These are phyloP conservation scores for Typhlichthys eigenmanni DNA, from an alignment of 2,797 vertebrate genomes.

Conservation along the genomic window DNA sequence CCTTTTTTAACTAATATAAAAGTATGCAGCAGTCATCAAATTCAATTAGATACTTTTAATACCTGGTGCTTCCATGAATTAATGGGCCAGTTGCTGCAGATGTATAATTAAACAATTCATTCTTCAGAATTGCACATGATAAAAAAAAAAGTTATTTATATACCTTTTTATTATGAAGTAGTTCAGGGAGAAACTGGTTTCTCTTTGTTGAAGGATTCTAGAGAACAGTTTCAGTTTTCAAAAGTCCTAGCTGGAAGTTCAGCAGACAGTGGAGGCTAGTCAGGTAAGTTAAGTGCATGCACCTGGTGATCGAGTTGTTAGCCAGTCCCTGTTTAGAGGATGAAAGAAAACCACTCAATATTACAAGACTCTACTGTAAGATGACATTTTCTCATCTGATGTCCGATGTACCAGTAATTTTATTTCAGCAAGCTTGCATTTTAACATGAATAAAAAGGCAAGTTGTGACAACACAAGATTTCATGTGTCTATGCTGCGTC, in stretches of 20 bases:
- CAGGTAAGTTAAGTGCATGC: no score
- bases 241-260: neutral
- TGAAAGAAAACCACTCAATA: no score
- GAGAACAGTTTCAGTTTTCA: constrained; percentile 1
- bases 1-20: constrained; percentile 49
- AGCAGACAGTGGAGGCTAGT: neutral
- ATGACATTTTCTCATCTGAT: neutral
- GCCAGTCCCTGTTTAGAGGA: no score
- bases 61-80: constrained; percentile 39
- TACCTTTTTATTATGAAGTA: constrained; percentile 22
- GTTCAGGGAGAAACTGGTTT: constrained; percentile 9
- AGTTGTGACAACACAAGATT: constrained; percentile 65
- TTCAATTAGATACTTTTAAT: constrained; percentile 53
- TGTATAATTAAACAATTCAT: constrained; percentile 44
- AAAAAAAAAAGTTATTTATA: constrained; percentile 43
- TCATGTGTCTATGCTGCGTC: constrained; percentile 57
- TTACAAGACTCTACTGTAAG: neutral
- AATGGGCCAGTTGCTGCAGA: constrained; percentile 44
- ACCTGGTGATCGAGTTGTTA: no score
- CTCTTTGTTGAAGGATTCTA: constrained; percentile 12
- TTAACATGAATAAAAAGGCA: constrained; percentile 71
- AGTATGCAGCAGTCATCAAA: constrained; percentile 60
- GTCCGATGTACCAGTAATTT: constrained; percentile 50
- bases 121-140: constrained; percentile 16
- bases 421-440: constrained; percentile 67